These are phyloP conservation scores for Semicossyphus pulcher DNA, from an alignment of 2,113 vertebrate genomes.

Conservation along the genomic window DNA sequence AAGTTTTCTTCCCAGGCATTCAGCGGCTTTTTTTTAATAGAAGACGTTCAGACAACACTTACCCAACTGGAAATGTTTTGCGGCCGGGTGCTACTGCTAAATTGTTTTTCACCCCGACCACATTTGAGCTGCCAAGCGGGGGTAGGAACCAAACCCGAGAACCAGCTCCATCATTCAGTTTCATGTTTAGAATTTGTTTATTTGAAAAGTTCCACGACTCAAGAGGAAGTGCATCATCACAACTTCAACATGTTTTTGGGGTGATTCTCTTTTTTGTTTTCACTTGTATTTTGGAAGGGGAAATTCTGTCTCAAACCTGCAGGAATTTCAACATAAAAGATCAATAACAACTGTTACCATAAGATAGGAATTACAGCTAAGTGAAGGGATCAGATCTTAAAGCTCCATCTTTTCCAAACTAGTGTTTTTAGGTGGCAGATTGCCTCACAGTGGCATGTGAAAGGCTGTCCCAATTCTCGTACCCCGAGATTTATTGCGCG, in stretches of 20 bases:
- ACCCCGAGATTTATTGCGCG: too few relatives aligned
- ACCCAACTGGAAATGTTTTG: conserved; percentile 63
- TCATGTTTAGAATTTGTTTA: conserved; percentile 7
- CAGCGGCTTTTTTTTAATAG: not conserved
- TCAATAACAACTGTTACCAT: too few relatives aligned
- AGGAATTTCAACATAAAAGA: not conserved
- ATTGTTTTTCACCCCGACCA: conserved; percentile 44
- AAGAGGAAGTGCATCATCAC: not conserved
- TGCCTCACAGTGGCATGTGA: too few relatives aligned
- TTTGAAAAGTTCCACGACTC: conserved; percentile 11
- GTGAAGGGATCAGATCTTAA: too few relatives aligned
- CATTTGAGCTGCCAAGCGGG: conserved; percentile 36
- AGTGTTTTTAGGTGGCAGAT: too few relatives aligned
- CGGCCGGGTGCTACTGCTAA: conserved; percentile 35
- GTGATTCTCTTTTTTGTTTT: not conserved
- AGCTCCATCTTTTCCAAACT: too few relatives aligned
- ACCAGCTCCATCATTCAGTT: conserved; percentile 14
- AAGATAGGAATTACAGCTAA: too few relatives aligned
- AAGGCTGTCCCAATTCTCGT: too few relatives aligned
- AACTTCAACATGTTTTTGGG: not conserved
- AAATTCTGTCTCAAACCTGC: not conserved
- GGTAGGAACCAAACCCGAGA: conserved; percentile 8
- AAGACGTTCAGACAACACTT: conserved; percentile 22
- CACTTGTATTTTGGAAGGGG: not conserved
- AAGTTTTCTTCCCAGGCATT: not conserved